These are phyloP conservation scores for Columba janthina DNA, from an alignment of 2,113 vertebrate genomes.

Conservation along the genomic window DNA sequence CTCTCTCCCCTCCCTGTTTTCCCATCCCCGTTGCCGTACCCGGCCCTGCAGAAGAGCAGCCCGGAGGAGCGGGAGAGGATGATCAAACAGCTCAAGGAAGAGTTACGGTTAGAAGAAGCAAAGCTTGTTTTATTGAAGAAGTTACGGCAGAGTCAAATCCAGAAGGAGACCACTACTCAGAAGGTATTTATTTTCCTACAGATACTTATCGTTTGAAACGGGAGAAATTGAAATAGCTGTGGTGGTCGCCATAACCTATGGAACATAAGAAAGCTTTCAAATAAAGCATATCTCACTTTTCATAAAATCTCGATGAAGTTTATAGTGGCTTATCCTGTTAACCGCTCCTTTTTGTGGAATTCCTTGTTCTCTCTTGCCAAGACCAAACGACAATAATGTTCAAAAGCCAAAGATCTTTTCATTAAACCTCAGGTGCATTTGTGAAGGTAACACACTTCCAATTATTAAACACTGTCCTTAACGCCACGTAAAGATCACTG, in stretches of 20 bases:
- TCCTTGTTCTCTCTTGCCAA: background rate
- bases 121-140: conserved; percentile 96
- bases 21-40: background rate
- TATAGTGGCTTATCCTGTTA: background rate
- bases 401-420: background rate
- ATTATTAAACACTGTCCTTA: background rate
- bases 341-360: background rate
- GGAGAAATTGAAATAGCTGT: accelerated
- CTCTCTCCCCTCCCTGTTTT: background rate
- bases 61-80: conserved; percentile 89
- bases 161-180: conserved; percentile 87
- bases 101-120: conserved; percentile 93
- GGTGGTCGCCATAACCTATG: background rate
- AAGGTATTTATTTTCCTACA: conserved; percentile 78
- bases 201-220: background rate
- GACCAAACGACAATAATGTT: background rate
- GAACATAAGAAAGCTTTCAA: background rate
- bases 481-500: accelerated
- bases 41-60: conserved; percentile 83
- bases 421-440: background rate
- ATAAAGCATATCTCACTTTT: background rate
- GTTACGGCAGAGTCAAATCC: conserved; percentile 95
- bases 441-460: background rate
- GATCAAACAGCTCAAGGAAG: conserved; percentile 93
- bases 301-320: background rate